A percentile compares a stretch with the other conserved stretches of the same genome.
Conservation (phyloP, 2,888 invertebrate species). For the Chrysolina americana region DNA sequence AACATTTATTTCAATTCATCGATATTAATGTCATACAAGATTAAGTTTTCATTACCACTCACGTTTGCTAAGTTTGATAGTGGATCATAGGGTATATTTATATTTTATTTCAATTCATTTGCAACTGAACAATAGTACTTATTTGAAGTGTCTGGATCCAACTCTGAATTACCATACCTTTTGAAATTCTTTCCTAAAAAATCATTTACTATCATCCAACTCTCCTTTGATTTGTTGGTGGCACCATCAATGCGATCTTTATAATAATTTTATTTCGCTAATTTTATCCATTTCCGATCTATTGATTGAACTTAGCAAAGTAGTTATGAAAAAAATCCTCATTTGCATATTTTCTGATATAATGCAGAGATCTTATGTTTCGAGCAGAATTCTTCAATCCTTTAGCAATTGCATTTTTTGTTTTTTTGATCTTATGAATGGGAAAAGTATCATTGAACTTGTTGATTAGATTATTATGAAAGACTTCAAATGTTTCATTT, state of each 20-base stretch:
- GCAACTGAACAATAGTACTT: constrained; percentile 18
- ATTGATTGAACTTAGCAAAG: no score
- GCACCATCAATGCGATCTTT: neutral
- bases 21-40: neutral
- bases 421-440: no score
- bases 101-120: constrained; percentile 15
- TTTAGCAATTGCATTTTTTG: no score
- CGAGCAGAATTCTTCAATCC: no score
- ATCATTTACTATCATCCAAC: neutral
- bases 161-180: constrained; percentile 1
- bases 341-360: no score
- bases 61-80: constrained; percentile 10
- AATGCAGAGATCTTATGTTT: no score
- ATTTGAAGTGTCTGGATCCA: constrained; percentile 4
- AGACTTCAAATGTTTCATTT: no score
- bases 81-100: constrained; percentile 19
- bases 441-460: no score
- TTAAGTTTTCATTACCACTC: neutral
- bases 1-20: constrained; percentile 4
- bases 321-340: no score
- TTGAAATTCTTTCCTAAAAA: neutral
- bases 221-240: neutral
- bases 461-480: no score
- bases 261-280: no score
- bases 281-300: no score